phyloP scores from a whole-genome alignment of 2,888 invertebrate species.

The Lepidochrysops patricia region DNA sequence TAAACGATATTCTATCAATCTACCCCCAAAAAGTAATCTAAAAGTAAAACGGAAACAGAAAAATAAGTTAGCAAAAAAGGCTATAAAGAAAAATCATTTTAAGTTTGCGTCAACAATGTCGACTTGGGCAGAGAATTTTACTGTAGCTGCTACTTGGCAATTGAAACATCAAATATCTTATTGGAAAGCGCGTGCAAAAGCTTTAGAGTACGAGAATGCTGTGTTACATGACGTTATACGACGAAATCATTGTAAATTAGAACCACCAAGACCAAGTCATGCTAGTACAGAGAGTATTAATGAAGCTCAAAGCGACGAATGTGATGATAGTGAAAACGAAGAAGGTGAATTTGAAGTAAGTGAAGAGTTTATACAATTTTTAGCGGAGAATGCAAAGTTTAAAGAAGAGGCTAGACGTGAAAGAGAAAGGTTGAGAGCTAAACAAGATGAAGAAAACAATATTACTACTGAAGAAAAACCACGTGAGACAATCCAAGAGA shows the following conservation, averaged over 20 bases:
- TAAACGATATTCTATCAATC: conserved; percentile 14
- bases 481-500: conserved; percentile 32
- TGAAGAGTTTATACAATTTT: conserved; percentile 77
- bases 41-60: conserved; percentile 31
- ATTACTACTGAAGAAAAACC: conserved; percentile 33
- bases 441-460: conserved; percentile 30
- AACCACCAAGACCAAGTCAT: neutral
- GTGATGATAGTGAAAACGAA: conserved; percentile 32
- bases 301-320: conserved; percentile 33
- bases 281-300: conserved; percentile 29
- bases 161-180: conserved; percentile 73
- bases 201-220: conserved; percentile 73
- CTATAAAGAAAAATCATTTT: conserved; percentile 25
- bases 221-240: conserved; percentile 68
- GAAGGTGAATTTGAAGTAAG: conserved; percentile 68
- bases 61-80: conserved; percentile 29
- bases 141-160: conserved; percentile 62
- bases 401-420: conserved; percentile 49
- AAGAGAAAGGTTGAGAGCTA: conserved; percentile 37
- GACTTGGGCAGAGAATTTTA: conserved; percentile 54
- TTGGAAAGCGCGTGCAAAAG: conserved; percentile 76
- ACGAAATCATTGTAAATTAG: conserved; percentile 31
- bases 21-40: conserved; percentile 19
- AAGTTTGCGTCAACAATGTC: conserved; percentile 43
- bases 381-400: conserved; percentile 75